Evolutionary conservation across 2,888 invertebrate species (phyloP).

Genomic region (Nomada fabriciana): DNA sequence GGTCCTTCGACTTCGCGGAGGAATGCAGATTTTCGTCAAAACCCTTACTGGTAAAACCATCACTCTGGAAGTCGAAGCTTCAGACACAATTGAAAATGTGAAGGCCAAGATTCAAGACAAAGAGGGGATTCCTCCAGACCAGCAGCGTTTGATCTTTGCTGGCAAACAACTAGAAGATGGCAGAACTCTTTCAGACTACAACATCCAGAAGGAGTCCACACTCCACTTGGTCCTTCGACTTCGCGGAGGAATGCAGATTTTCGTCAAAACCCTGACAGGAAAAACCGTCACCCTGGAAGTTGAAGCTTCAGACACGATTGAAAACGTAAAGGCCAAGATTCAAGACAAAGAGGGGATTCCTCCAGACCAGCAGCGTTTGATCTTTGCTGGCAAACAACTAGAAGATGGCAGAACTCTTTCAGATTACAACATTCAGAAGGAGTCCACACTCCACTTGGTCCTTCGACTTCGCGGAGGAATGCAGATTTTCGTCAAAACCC

Average conservation of each 20-base stretch:
- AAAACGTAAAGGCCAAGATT: constrained; percentile 61
- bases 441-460: constrained; percentile 87
- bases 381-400: constrained; percentile 67
- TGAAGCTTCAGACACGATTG: constrained; percentile 66
- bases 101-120: constrained; percentile 45
- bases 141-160: constrained; percentile 48
- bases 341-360: constrained; percentile 69
- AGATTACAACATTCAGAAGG: constrained; percentile 74
- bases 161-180: constrained; percentile 61
- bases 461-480: constrained; percentile 88
- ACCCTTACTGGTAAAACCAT: constrained; percentile 38
- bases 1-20: constrained; percentile 56
- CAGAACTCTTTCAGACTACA: constrained; percentile 50
- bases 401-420: constrained; percentile 66
- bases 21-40: constrained; percentile 46
- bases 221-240: constrained; percentile 29
- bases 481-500: constrained; percentile 88
- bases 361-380: constrained; percentile 65
- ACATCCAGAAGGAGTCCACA: constrained; percentile 41
- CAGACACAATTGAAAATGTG: constrained; percentile 35
- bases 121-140: constrained; percentile 38
- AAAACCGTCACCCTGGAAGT: constrained; percentile 42
- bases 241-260: constrained; percentile 37
- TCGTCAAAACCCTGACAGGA: constrained; percentile 35
- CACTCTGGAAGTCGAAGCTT: constrained; percentile 36